A percentile compares a stretch with the other conserved stretches of the same genome.
These are phyloP conservation scores for Balaenoptera acutorostrata DNA, from an alignment of 2,113 vertebrate species.

Conservation along the genomic window DNA sequence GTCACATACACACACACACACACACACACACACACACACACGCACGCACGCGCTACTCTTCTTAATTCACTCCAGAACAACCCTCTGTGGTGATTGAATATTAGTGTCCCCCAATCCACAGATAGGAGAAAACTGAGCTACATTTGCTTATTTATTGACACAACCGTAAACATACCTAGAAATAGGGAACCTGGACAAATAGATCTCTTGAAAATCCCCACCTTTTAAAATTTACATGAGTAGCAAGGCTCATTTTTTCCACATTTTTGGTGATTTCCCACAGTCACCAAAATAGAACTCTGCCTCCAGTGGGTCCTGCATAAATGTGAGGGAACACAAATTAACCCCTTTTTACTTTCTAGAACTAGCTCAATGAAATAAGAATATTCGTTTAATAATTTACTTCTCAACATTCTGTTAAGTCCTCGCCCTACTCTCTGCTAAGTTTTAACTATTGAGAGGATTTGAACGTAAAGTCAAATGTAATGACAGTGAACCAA, in stretches of 20 bases:
- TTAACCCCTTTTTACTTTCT: background rate
- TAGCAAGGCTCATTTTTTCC: background rate
- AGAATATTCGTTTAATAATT: background rate
- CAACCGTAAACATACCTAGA: background rate
- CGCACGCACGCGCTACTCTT: background rate
- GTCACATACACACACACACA: too few species aligned
- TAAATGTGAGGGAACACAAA: background rate
- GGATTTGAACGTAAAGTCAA: background rate
- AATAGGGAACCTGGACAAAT: constrained; percentile 12
- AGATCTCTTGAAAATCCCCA: constrained; percentile 31
- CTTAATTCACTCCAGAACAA: background rate
- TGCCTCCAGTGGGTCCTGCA: background rate
- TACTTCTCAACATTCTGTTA: background rate
- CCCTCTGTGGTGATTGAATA: background rate
- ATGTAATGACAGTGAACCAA: background rate
- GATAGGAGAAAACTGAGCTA: background rate
- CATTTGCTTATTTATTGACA: background rate
- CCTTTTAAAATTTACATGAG: constrained; percentile 8
- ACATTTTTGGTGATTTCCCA: constrained; percentile 62
- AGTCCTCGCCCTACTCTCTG: background rate
- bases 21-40: background rate
- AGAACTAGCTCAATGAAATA: background rate
- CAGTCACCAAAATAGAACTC: constrained; percentile 28
- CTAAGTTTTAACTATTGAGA: background rate
- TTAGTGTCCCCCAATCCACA: too few species aligned